These are phyloP conservation scores for Phylloscopus trochilus DNA, from an alignment of 2,113 vertebrate genomes.

Conservation along the genomic window DNA sequence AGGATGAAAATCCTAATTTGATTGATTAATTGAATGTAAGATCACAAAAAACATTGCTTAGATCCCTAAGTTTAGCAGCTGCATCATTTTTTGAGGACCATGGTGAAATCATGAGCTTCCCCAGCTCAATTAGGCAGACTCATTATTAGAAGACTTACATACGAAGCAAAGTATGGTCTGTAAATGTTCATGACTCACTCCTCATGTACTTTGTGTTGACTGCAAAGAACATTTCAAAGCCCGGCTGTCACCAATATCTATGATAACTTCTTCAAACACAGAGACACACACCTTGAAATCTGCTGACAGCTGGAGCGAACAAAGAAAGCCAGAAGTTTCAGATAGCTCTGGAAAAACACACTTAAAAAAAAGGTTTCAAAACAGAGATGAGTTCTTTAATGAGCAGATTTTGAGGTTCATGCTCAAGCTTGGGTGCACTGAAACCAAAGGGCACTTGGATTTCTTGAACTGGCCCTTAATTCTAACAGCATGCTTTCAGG, in stretches of 20 bases:
- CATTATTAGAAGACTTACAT: background rate
- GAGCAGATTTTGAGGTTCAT: background rate
- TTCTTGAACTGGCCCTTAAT: background rate
- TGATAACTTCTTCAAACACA: constrained; percentile 1
- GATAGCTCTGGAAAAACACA: background rate
- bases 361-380: background rate
- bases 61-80: background rate
- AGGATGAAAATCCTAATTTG: background rate
- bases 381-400: background rate
- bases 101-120: background rate
- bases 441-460: background rate
- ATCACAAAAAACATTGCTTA: background rate
- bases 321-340: background rate
- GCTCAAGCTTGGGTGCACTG: background rate
- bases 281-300: background rate
- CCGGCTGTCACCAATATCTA: background rate
- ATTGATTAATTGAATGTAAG: background rate
- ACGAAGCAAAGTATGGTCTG: background rate
- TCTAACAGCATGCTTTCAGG: background rate
- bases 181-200: background rate
- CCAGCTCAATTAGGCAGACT: background rate
- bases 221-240: constrained; percentile 29
- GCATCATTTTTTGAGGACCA: background rate
- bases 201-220: background rate
- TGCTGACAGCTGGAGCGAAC: background rate